These are phyloP conservation scores for Hypotaenidia philippensis DNA, from an alignment of 2,797 vertebrate genomes.

Conservation along the genomic window DNA sequence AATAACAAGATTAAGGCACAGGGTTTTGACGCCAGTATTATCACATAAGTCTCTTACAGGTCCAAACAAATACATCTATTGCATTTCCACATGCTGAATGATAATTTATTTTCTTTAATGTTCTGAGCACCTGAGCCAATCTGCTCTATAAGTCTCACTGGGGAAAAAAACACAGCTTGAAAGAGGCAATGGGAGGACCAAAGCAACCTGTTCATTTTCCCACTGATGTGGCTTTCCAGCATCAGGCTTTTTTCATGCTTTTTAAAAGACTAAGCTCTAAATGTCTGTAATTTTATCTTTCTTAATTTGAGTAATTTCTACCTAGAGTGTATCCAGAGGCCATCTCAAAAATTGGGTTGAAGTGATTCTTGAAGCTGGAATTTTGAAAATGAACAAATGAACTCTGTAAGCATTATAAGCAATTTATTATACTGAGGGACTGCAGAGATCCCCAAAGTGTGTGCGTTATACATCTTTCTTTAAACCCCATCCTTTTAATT, in stretches of 20 bases:
- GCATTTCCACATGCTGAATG: neutral
- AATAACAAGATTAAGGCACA: neutral
- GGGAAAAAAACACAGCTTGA: neutral
- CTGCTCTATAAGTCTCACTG: neutral
- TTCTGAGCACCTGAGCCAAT: constrained; percentile 47
- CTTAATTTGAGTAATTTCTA: neutral
- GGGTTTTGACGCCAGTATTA: neutral
- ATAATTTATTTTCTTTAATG: constrained; percentile 40
- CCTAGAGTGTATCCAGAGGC: neutral
- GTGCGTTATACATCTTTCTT: neutral
- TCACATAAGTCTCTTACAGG: neutral
- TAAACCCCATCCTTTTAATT: neutral
- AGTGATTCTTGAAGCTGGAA: neutral
- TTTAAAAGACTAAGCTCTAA: neutral
- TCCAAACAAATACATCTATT: constrained; percentile 4
- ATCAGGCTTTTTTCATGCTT: neutral
- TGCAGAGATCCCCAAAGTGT: neutral
- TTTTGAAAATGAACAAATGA: neutral
- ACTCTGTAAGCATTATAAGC: neutral
- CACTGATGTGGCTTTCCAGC: neutral
- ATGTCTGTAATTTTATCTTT: neutral
- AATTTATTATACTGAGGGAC: neutral
- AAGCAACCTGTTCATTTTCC: constrained; percentile 2
- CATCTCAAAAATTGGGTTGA: neutral
- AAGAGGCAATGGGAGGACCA: neutral